Base-by-base conservation (phyloP, 2,113 vertebrate genomes). In the Perccottus glenii region DNA sequence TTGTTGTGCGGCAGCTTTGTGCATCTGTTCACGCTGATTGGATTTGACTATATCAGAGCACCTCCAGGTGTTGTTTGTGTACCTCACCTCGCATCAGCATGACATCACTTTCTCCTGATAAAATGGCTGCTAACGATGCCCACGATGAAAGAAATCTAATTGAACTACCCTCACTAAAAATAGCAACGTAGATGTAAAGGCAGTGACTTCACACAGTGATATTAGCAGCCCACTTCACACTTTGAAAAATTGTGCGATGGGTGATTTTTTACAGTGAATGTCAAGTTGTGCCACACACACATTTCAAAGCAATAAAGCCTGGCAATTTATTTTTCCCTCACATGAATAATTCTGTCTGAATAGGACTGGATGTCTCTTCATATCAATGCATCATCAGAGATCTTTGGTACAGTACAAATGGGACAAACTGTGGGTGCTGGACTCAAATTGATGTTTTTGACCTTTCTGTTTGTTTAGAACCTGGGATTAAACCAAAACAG, bases 281-380 rank as follows among this genome's bases (percentile, higher is more conserved):
- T 77, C 85, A 88, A 85, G 73, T 83, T 87, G 83, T 73, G 76
- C 84, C 73, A 66, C 73, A 80, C 83, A 73, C 78, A 87, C 63
- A 86, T 78, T 63, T 80, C 73, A 70, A 64, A 88, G 86, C 84
- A 85, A 88, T 81, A 88, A 70, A 78, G 70, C 82, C 60, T 74
- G 70, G 84, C 74, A 87, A 88, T 88, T 86, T 87, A 69, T 89
- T 77, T 43, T 82, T 61, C 75, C 78, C 58, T 57, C 33, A 64
- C 85, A 92, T 92, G 82, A 91, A 93, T 92, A 90, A 92, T 92
- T 92, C 89, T 84, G 74, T 92, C 86, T 90, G 90, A 91, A 88
- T 84, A 88, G 77, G 75, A 77, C 40, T 52, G 77, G 79, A 90
- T 81, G 80, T 87, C 90, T 89, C 78, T 75, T 88, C 69, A 80